These are phyloP conservation scores for Chionodraco myersi DNA, from an alignment of 2,113 vertebrate species.

Conservation along the genomic window DNA sequence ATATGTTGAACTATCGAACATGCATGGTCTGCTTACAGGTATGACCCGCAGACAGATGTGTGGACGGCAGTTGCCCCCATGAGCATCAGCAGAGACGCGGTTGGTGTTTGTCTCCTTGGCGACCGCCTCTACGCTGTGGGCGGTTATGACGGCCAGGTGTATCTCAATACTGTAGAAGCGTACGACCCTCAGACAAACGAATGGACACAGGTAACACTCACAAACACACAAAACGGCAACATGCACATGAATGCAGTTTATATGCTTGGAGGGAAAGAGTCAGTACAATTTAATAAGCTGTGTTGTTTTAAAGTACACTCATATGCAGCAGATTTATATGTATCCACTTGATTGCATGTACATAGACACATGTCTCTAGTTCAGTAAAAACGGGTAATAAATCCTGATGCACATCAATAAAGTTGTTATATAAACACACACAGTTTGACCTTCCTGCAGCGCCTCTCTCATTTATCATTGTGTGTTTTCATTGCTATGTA, in stretches of 20 bases:
- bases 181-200: slow-evolving; percentile 99
- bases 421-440: slow-evolving; percentile 34
- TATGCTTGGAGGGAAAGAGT: not conserved
- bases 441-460: slow-evolving; percentile 32
- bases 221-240: slow-evolving; percentile 76
- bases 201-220: slow-evolving; percentile 92
- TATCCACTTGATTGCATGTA: not conserved
- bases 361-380: not conserved
- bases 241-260: not conserved
- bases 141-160: slow-evolving; percentile 96
- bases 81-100: slow-evolving; percentile 97
- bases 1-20: not conserved
- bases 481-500: slow-evolving; percentile 47
- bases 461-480: not conserved
- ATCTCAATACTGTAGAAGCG: slow-evolving; percentile 95
- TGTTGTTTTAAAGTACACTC: not conserved
- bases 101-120: slow-evolving; percentile 97
- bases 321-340: not conserved
- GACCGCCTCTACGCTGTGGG: slow-evolving; percentile 96
- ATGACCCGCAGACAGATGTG: slow-evolving; percentile 96
- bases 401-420: slow-evolving; percentile 1
- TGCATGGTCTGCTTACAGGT: slow-evolving; percentile 80
- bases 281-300: not conserved
- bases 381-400: slow-evolving; percentile 16
- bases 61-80: slow-evolving; percentile 99